A percentile compares a stretch with the other conserved stretches of the same genome.
Conservation (phyloP, 1,140 invertebrate genomes). For the Leptonema lineaticorne region DNA sequence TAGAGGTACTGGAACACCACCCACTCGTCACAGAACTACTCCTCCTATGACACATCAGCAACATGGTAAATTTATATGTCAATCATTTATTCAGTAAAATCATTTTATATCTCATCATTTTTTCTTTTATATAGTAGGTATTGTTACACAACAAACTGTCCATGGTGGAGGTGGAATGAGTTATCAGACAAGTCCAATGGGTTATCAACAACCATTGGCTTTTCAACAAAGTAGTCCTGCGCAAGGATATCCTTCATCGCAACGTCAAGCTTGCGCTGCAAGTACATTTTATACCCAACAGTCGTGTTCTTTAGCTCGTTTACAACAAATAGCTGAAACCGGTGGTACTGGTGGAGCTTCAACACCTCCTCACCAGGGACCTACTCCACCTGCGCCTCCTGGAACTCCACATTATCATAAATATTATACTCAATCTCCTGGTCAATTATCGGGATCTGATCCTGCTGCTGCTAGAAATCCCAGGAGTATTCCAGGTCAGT, state of each 20-base stretch:
- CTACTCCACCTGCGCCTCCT: slow-evolving; percentile 41
- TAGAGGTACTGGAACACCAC: slow-evolving; percentile 48
- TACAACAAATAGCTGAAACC: slow-evolving; percentile 55
- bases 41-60: slow-evolving; percentile 50
- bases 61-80: slow-evolving; percentile 43
- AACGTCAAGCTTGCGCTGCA: slow-evolving; percentile 36
- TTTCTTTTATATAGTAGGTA: slow-evolving; percentile 18
- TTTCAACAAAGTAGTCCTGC: slow-evolving; percentile 31
- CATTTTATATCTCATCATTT: neutral
- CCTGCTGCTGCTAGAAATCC: slow-evolving; percentile 31
- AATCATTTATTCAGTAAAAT: neutral
- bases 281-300: slow-evolving; percentile 44
- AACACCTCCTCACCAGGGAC: slow-evolving; percentile 45
- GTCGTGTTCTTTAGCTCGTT: slow-evolving; percentile 53
- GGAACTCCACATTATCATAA: slow-evolving; percentile 41
- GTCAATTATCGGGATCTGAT: slow-evolving; percentile 17
- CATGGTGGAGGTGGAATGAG: slow-evolving; percentile 32
- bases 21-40: slow-evolving; percentile 51
- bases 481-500: slow-evolving; percentile 37
- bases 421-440: slow-evolving; percentile 28
- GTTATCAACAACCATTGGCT: slow-evolving; percentile 34
- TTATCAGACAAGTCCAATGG: slow-evolving; percentile 33
- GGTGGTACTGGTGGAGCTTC: slow-evolving; percentile 37
- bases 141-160: slow-evolving; percentile 21
- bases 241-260: slow-evolving; percentile 25